Conservation (phyloP, 2,797 vertebrate genomes). For the Pristis pectinata region DNA sequence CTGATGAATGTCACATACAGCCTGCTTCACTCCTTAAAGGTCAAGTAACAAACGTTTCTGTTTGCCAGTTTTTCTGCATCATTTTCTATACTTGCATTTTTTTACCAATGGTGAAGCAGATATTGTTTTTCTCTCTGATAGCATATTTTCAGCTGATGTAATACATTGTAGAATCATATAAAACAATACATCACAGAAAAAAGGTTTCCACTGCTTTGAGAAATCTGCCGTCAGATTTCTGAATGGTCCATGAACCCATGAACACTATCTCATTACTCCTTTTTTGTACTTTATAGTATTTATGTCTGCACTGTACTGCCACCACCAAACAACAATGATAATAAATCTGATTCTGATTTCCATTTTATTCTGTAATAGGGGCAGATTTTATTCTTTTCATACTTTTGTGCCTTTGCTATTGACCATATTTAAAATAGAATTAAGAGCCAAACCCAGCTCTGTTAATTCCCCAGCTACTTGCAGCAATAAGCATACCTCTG, state of each 20-base stretch:
- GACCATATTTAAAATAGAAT: background rate
- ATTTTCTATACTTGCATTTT: background rate
- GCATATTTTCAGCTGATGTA: background rate
- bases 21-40: conserved; percentile 7
- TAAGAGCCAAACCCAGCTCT: background rate
- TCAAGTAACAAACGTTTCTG: conserved; percentile 28
- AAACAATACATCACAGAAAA: background rate
- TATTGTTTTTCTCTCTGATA: background rate
- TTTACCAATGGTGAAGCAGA: background rate
- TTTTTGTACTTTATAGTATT: no score
- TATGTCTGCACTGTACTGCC: no score
- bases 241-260: no score
- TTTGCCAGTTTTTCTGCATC: background rate
- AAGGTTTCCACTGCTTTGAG: background rate
- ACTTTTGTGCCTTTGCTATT: background rate
- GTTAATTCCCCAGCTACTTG: background rate
- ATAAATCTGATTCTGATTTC: background rate
- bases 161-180: background rate
- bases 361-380: background rate
- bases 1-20: background rate
- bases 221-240: no score
- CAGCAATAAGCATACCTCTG: background rate
- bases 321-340: no score
- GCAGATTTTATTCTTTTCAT: background rate
- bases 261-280: no score